A percentile compares a stretch with the other conserved stretches of the same genome.
phyloP scores from a whole-genome alignment of 2,888 invertebrate genomes.

The Ctena decussata region DNA sequence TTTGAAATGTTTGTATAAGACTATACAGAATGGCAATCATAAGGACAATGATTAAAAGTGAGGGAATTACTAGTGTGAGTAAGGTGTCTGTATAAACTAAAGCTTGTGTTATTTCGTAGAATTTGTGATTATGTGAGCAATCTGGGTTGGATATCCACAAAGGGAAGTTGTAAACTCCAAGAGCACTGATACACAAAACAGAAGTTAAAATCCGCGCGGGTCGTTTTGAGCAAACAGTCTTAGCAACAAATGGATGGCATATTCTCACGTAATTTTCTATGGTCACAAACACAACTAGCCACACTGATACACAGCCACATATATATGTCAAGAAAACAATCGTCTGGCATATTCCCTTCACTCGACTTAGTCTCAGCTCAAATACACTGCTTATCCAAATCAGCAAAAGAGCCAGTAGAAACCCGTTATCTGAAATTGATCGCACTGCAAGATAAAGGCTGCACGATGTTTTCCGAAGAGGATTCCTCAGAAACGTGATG shows the following conservation, averaged over 20 bases:
- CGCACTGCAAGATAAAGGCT: constrained; percentile 93
- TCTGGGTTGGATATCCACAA: constrained; percentile 64
- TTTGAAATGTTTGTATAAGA: neutral
- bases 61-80: constrained; percentile 68
- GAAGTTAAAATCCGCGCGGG: constrained; percentile 23
- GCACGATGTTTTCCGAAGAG: constrained; percentile 91
- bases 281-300: constrained; percentile 73
- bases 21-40: neutral
- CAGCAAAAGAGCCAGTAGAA: constrained; percentile 90
- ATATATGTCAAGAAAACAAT: constrained; percentile 90
- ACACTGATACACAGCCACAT: constrained; percentile 77
- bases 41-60: constrained; percentile 57
- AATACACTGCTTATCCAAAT: constrained; percentile 67
- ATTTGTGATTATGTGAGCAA: constrained; percentile 39
- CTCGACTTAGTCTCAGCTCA: constrained; percentile 35
- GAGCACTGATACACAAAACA: constrained; percentile 39
- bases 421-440: constrained; percentile 93
- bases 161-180: constrained; percentile 62
- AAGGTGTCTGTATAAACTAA: constrained; percentile 65
- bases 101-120: constrained; percentile 32
- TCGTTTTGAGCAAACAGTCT: constrained; percentile 48
- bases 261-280: constrained; percentile 72
- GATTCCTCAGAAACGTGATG: constrained; percentile 91
- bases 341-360: constrained; percentile 90
- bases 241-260: constrained; percentile 64